Conservation (phyloP, 2,113 vertebrate genomes). For the Cariama cristata region DNA sequence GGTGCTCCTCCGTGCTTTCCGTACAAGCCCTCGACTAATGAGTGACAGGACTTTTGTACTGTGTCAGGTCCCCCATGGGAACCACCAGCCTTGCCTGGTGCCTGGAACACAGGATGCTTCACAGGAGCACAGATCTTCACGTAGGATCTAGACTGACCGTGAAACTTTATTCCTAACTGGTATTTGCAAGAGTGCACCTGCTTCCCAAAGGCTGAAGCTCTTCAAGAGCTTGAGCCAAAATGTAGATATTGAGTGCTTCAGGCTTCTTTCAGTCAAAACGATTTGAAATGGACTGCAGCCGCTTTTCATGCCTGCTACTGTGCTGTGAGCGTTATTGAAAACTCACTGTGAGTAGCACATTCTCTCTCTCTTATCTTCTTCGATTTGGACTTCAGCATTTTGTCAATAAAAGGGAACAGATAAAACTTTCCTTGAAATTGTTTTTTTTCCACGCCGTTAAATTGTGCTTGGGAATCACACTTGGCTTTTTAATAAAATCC, state of each 20-base stretch:
- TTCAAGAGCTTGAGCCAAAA: not conserved
- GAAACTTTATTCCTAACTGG: not conserved
- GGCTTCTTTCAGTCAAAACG: not conserved
- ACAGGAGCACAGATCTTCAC: not conserved
- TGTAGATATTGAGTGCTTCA: not conserved
- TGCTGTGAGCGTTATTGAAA: not conserved
- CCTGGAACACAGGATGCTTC: not conserved
- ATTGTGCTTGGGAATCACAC: not conserved
- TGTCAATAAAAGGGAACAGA: not conserved
- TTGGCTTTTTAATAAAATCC: not conserved
- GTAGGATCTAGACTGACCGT: not conserved
- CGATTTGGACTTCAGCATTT: not conserved
- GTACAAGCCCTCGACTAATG: not conserved
- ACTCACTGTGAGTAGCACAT: not conserved
- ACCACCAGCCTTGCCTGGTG: not conserved
- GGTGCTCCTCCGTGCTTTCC: not conserved
- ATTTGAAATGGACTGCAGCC: not conserved
- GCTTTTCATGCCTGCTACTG: not conserved
- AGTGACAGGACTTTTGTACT: not conserved
- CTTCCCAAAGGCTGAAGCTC: not conserved
- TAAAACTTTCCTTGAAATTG: not conserved
- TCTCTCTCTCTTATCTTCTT: not conserved
- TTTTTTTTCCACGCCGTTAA: not conserved
- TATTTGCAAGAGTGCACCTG: not conserved
- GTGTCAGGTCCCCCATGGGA: not conserved